A percentile compares a stretch with the other conserved stretches of the same genome.
Evolutionary conservation across 2,113 vertebrate genomes (phyloP).

Genomic region (Urocolius indicus): DNA sequence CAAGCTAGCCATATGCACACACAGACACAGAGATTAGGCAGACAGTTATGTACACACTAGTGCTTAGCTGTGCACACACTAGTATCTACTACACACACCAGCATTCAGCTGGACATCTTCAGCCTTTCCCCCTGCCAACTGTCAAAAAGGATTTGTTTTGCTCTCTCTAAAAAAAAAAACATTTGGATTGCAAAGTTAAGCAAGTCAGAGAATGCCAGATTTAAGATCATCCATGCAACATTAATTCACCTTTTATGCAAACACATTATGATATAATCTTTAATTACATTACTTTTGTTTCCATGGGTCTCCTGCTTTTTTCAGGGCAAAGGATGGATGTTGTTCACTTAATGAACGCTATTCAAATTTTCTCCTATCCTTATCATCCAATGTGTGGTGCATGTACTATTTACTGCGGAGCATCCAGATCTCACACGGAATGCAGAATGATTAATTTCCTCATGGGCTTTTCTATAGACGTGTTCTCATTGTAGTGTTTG

Average conservation of each 20-base stretch:
- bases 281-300: slow-evolving; percentile 32
- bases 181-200: background rate
- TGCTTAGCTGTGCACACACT: background rate
- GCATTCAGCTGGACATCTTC: background rate
- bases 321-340: background rate
- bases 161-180: too few relatives aligned
- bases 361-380: slow-evolving; percentile 33
- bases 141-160: background rate
- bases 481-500: slow-evolving; percentile 21
- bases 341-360: slow-evolving; percentile 36
- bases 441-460: slow-evolving; percentile 58
- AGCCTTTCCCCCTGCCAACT: background rate
- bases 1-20: background rate
- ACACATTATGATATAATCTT: slow-evolving; percentile 20
- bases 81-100: background rate
- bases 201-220: background rate
- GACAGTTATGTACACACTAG: background rate
- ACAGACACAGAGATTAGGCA: background rate
- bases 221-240: background rate
- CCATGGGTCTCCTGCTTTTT: background rate
- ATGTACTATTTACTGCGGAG: slow-evolving; percentile 44
- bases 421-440: slow-evolving; percentile 23
- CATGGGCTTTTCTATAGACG: slow-evolving; percentile 20
- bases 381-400: slow-evolving; percentile 16
- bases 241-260: background rate